These are phyloP conservation scores for Salvelinus alpinus DNA, from an alignment of 2,113 vertebrate genomes.

Conservation along the genomic window DNA sequence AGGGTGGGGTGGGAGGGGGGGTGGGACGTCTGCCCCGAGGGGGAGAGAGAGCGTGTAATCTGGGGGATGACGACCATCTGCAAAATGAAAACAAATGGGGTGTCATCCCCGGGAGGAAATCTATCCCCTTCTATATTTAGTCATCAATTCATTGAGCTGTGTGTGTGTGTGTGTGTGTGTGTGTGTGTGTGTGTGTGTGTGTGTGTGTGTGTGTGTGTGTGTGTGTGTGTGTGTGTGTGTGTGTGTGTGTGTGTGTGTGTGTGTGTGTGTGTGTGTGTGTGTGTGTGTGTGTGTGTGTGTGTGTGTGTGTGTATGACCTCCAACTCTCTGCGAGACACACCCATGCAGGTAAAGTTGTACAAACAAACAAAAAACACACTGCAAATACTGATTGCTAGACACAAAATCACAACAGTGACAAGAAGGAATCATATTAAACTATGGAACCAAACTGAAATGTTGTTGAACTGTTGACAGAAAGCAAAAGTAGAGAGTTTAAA, in stretches of 20 bases:
- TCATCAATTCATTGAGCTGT: conserved; percentile 40
- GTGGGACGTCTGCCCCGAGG: conserved; percentile 42
- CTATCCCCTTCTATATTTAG: conserved; percentile 68
- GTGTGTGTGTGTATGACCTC: not conserved
- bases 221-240: not conserved
- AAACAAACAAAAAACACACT: not conserved
- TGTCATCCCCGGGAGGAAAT: conserved; percentile 68
- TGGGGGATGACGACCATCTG: conserved; percentile 39
- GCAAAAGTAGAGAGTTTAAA: no score
- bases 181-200: not conserved
- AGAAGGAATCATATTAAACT: not conserved
- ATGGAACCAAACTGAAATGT: no score
- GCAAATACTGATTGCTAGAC: not conserved
- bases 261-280: not conserved
- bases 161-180: not conserved
- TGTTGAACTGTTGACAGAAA: no score
- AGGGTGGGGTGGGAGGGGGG: conserved; percentile 36
- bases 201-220: not conserved
- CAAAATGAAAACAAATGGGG: conserved; percentile 78
- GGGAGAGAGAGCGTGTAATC: conserved; percentile 42
- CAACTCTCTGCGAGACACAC: not conserved
- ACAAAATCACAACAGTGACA: not conserved
- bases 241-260: not conserved
- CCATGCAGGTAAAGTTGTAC: no score
- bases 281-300: not conserved